Conservation (phyloP, 2,888 invertebrate genomes). For the Drosophila cognata region DNA sequence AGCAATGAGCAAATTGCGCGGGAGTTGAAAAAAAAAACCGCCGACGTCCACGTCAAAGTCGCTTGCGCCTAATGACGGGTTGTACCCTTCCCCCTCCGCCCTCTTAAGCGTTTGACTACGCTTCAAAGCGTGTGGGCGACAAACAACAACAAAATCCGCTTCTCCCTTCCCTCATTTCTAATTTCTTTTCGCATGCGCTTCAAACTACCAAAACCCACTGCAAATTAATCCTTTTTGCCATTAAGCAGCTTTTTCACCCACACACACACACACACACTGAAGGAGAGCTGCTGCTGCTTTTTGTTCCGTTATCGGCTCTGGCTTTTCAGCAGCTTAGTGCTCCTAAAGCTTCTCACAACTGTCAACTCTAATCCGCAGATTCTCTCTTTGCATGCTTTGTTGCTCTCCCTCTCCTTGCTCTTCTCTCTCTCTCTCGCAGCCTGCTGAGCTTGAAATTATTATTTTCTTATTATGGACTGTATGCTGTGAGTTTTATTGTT, state of each 20-base stretch:
- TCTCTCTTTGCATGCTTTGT: background rate
- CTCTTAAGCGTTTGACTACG: constrained; percentile 18
- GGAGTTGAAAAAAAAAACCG: constrained; percentile 58
- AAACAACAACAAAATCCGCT: constrained; percentile 32
- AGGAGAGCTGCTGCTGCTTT: constrained; percentile 3
- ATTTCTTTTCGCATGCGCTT: constrained; percentile 38
- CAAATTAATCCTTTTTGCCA: constrained; percentile 54
- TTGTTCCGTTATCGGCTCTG: constrained; percentile 38
- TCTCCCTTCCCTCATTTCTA: background rate
- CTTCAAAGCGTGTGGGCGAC: constrained; percentile 27
- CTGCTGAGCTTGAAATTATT: constrained; percentile 38
- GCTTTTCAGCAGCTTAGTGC: constrained; percentile 47
- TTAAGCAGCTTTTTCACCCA: constrained; percentile 12
- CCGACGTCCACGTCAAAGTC: constrained; percentile 25
- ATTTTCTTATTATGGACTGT: constrained; percentile 49
- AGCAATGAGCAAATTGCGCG: constrained; percentile 59
- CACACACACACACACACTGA: background rate
- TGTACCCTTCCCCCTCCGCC: no score
- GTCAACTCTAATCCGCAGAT: background rate
- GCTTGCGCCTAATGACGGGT: constrained; percentile 7
- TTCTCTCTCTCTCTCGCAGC: background rate
- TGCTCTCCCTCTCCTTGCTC: background rate
- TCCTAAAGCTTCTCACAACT: constrained; percentile 35
- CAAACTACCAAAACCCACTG: constrained; percentile 12
- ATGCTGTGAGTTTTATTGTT: constrained; percentile 48